phyloP scores from a whole-genome alignment of 2,113 vertebrate species.

The Odocoileus hemionus region DNA sequence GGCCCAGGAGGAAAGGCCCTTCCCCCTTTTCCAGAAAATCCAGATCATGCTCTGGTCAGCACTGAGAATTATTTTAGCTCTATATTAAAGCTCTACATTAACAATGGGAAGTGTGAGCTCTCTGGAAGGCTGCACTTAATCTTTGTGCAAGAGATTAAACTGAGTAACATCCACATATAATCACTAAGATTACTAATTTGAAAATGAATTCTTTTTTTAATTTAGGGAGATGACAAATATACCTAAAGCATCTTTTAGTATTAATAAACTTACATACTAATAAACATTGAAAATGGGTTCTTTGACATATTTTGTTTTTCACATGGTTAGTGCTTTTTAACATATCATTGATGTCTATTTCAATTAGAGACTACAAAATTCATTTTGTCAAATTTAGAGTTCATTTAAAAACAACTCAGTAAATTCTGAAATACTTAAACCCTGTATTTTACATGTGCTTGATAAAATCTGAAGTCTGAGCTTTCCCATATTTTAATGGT shows the following conservation, averaged over 20 bases:
- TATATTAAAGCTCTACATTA: not conserved
- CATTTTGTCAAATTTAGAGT: constrained; percentile 16
- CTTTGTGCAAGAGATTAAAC: constrained; percentile 27
- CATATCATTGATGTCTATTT: not conserved
- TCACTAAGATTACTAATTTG: constrained; percentile 45
- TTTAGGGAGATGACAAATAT: not conserved
- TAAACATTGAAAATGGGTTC: constrained; percentile 22
- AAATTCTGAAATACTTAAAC: not conserved
- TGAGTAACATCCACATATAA: constrained; percentile 50
- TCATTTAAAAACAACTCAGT: not conserved
- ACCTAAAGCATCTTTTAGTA: not conserved
- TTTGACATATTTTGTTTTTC: constrained; percentile 29
- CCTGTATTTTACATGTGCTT: not conserved
- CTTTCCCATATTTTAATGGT: not conserved
- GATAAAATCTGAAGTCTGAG: not conserved
- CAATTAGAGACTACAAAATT: not conserved
- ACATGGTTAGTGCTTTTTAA: constrained; percentile 23
- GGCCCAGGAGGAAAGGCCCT: not conserved
- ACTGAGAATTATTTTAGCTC: not conserved
- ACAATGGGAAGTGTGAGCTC: constrained; percentile 16
- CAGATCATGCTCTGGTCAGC: not conserved
- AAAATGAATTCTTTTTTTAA: constrained; percentile 2
- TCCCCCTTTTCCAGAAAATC: not conserved
- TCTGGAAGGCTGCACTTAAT: constrained; percentile 57
- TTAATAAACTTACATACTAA: not conserved